phyloP scores from a whole-genome alignment of 2,797 vertebrate genomes.

The Gymnoscopelus braueri region DNA sequence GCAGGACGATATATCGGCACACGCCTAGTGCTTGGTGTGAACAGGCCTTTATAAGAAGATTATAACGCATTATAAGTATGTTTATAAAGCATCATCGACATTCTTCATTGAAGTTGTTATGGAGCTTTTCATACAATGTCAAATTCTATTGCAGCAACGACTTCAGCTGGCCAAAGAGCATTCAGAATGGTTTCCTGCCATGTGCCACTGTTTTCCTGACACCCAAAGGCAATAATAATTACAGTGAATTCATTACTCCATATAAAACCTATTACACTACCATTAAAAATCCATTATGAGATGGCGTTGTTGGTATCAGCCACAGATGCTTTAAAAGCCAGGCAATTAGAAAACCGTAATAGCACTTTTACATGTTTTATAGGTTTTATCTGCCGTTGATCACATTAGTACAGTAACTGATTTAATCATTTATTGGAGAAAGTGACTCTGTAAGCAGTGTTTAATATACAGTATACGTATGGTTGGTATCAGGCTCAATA shows the following conservation, averaged over 20 bases:
- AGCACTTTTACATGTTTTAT: slow-evolving; percentile 56
- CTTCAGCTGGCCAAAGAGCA: slow-evolving; percentile 20
- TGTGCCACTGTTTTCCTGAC: slow-evolving; percentile 53
- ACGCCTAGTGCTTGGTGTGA: too few species aligned
- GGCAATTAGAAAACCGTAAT: slow-evolving; percentile 49
- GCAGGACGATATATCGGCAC: too few species aligned
- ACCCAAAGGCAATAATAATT: slow-evolving; percentile 70
- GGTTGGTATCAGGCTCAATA: not conserved
- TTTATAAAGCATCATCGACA: not conserved
- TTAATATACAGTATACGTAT: not conserved
- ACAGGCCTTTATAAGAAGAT: too few species aligned
- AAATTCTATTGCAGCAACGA: not conserved
- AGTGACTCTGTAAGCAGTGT: slow-evolving; percentile 14
- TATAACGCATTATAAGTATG: too few species aligned
- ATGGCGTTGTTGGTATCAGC: slow-evolving; percentile 65
- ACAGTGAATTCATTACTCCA: slow-evolving; percentile 70
- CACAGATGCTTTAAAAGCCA: slow-evolving; percentile 63
- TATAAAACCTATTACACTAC: slow-evolving; percentile 69
- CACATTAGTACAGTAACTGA: slow-evolving; percentile 41
- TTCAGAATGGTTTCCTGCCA: slow-evolving; percentile 45
- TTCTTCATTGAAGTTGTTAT: not conserved
- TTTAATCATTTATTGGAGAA: slow-evolving; percentile 39
- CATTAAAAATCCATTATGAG: slow-evolving; percentile 75
- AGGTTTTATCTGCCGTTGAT: slow-evolving; percentile 55
- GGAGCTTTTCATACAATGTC: slow-evolving; percentile 14